A percentile compares a stretch with the other conserved stretches of the same genome.
Evolutionary conservation across 2,113 vertebrate genomes (phyloP).

Genomic region (Seriola rivoliana): DNA sequence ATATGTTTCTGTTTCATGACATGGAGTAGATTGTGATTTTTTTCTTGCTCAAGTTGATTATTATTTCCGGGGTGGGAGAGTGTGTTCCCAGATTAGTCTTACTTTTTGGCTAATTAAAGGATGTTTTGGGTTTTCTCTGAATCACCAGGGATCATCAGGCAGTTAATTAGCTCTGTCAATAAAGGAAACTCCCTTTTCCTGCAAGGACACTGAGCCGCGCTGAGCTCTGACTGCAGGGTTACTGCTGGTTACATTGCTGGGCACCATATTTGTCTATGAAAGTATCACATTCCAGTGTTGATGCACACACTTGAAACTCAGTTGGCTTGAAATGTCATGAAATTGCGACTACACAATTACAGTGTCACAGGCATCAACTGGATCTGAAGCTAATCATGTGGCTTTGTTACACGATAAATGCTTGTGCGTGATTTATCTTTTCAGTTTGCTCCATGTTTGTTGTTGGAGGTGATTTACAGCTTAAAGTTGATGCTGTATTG

Average conservation of each 20-base stretch:
- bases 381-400: constrained; percentile 33
- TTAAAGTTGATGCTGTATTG: constrained; percentile 6
- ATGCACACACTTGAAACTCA: constrained; percentile 9
- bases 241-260: constrained; percentile 22
- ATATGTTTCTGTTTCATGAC: constrained; percentile 10
- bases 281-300: constrained; percentile 40
- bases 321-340: constrained; percentile 33
- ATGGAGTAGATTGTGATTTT: constrained; percentile 18
- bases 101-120: constrained; percentile 72
- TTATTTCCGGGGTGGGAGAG: constrained; percentile 69
- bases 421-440: constrained; percentile 12
- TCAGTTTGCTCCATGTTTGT: constrained; percentile 34
- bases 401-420: constrained; percentile 21
- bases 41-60: constrained; percentile 36
- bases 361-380: constrained; percentile 18
- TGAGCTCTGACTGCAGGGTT: constrained; percentile 46
- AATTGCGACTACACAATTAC: constrained; percentile 59
- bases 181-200: constrained; percentile 81
- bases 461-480: constrained; percentile 43
- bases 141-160: constrained; percentile 61
- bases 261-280: constrained; percentile 9
- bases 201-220: constrained; percentile 33
- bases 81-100: constrained; percentile 60
- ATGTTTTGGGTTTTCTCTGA: constrained; percentile 74
- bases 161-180: constrained; percentile 79